Percentiles rank a stretch among this genome's conserved stretches.
Conservation (phyloP, 2,888 invertebrate species). For the Xestia c-nigrum region DNA sequence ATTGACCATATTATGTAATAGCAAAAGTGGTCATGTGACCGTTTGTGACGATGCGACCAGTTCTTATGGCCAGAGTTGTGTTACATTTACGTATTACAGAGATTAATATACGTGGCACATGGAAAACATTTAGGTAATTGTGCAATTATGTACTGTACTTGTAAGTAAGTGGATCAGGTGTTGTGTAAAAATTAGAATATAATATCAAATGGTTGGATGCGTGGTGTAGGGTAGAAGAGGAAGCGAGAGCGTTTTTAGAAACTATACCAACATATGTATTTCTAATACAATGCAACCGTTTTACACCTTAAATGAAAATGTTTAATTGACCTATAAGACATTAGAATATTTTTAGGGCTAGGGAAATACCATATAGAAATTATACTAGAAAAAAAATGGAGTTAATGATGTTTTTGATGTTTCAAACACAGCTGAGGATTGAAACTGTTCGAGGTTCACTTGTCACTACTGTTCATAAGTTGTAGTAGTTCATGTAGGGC, state of each 20-base stretch:
- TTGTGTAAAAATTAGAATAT: constrained; percentile 71
- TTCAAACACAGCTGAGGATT: not conserved
- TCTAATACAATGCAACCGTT: not conserved
- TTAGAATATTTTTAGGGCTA: not conserved
- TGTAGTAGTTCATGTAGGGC: too few species aligned
- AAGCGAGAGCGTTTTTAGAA: not conserved
- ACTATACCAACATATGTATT: too few species aligned
- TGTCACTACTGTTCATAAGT: not conserved
- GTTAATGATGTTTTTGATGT: not conserved
- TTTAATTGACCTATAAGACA: too few species aligned
- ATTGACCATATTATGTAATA: constrained; percentile 39
- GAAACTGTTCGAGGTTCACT: not conserved
- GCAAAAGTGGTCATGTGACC: constrained; percentile 40
- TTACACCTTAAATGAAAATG: too few species aligned
- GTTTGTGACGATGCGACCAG: constrained; percentile 26
- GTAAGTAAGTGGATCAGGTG: constrained; percentile 67
- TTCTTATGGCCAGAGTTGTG: not conserved
- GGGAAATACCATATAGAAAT: not conserved
- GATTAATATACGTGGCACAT: constrained; percentile 6
- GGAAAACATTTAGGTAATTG: constrained; percentile 51
- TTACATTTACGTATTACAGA: constrained; percentile 29
- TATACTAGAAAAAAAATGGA: not conserved
- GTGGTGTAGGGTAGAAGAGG: not conserved
- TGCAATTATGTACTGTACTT: constrained; percentile 61
- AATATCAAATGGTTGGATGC: constrained; percentile 46